Evolutionary conservation across 92 coral and sea anemone genomes (phyloP), one percentile per base, ranked within the genome.

Genomic region (Diadumene lineata): DNA sequence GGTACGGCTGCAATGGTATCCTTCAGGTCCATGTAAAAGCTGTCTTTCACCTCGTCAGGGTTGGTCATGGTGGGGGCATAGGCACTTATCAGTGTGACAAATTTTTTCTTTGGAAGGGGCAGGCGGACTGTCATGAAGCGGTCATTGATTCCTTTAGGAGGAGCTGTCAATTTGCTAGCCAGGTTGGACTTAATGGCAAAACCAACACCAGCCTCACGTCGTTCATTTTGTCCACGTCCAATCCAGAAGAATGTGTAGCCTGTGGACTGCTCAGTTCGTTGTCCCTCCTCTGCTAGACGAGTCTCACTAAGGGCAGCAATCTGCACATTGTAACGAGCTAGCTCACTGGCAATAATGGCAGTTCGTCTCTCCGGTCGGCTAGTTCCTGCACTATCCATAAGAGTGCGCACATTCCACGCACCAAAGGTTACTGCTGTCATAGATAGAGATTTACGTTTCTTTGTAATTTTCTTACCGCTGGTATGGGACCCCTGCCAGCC

Each of bases 21-120:
- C 26, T 71, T 69, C 1, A 81, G 80, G 9, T 76, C 71, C 6
- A 65, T 82, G 21, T 81, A 88, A 70, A 84, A 83, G 23, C 26
- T 76, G 26, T 83, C 86, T 53, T 75, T 88, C 48, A 38, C 34
- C 43, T 72, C 76, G 0, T 87, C 88, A 16, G 71, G 78, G 70
- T 84, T 79, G 46, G 86, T 84, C 89, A 88, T 88, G 11, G 89
- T 84, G 7, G 93, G 84, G 11, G 81, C 86, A 57, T 88, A 81
- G 26, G 73, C 83, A 72, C 85, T 78, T 21, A 87, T 73, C 22
- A 85, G 57, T 23, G 90, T 80, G 71, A 75, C 76, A 31, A 29
- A 15, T 21, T 34, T 55, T 15, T 70, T 38, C 6, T 57, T 17
- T 43, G 62, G 15, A 4, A 83, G 53, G 26, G 82, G 82, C 34